phyloP scores from a whole-genome alignment of 2,888 invertebrate species.

The Plebejus melissa region DNA sequence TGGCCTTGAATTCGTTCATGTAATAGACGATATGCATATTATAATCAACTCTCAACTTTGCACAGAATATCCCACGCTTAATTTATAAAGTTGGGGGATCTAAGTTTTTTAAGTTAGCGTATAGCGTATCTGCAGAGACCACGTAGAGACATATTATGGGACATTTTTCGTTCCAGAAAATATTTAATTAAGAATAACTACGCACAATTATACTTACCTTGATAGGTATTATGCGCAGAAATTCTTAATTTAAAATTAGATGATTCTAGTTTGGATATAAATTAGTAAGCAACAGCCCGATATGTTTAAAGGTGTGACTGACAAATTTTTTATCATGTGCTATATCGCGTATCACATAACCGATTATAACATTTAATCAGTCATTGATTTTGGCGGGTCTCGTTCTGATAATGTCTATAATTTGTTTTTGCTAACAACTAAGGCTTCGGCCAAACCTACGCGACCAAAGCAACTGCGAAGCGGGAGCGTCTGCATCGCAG shows the following conservation, averaged over 20 bases:
- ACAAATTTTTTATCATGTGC: not conserved
- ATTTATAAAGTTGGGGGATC: not conserved
- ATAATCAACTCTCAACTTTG: slow-evolving; percentile 1
- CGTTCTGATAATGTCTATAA: not conserved
- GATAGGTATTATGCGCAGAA: too few relatives aligned
- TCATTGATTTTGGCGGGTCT: slow-evolving; percentile 11
- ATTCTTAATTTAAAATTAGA: too few relatives aligned
- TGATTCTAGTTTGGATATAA: not conserved
- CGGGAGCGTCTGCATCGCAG: too few relatives aligned
- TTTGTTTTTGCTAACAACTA: slow-evolving; percentile 2
- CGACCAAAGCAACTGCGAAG: too few relatives aligned
- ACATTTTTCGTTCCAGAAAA: too few relatives aligned
- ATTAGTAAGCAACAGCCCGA: not conserved
- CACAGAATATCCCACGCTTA: not conserved
- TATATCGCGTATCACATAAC: not conserved
- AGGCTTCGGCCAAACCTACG: too few relatives aligned
- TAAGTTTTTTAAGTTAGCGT: too few relatives aligned
- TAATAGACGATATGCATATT: slow-evolving; percentile 10
- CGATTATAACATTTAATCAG: slow-evolving; percentile 8
- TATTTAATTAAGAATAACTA: too few relatives aligned
- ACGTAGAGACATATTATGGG: too few relatives aligned
- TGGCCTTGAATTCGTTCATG: slow-evolving; percentile 8
- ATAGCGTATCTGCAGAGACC: too few relatives aligned
- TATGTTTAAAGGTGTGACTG: not conserved
- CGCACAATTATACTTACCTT: too few relatives aligned